phyloP scores from a whole-genome alignment of 2,888 invertebrate genomes.

The Dicroscelio sp. region DNA sequence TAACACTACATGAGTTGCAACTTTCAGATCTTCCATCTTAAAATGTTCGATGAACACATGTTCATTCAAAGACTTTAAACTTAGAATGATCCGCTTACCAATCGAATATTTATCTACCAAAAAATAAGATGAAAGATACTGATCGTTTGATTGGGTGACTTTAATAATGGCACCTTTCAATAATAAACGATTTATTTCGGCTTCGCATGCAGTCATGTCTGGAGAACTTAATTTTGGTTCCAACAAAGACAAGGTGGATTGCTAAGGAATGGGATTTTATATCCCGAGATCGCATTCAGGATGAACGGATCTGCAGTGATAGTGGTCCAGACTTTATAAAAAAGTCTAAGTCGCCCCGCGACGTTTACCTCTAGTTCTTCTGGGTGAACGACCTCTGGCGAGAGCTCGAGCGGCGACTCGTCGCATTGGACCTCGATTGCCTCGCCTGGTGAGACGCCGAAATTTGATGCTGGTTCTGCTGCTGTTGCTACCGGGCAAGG shows the following conservation, averaged over 20 bases:
- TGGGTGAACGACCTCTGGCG: background rate
- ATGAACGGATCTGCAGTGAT: background rate
- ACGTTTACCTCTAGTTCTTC: conserved; percentile 12
- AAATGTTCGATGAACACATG: background rate
- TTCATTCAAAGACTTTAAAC: conserved; percentile 63
- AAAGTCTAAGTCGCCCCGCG: background rate
- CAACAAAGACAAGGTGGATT: background rate
- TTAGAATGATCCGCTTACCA: conserved; percentile 5
- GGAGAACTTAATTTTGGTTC: conserved; percentile 10
- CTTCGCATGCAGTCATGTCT: background rate
- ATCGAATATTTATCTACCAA: background rate
- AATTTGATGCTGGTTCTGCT: no score
- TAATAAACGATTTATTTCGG: background rate
- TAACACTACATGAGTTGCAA: no score
- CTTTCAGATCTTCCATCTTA: no score
- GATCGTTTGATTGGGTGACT: background rate
- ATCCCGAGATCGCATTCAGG: background rate
- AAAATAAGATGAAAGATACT: conserved; percentile 22
- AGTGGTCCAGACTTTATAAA: background rate
- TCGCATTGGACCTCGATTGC: background rate
- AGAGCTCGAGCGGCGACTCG: conserved; percentile 50
- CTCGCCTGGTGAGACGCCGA: conserved; percentile 15
- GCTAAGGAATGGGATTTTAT: conserved; percentile 18
- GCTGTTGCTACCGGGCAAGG: background rate
- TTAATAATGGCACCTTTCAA: background rate